Base-by-base conservation (phyloP, 2,113 vertebrate genomes). In the Vidua chalybeata region DNA sequence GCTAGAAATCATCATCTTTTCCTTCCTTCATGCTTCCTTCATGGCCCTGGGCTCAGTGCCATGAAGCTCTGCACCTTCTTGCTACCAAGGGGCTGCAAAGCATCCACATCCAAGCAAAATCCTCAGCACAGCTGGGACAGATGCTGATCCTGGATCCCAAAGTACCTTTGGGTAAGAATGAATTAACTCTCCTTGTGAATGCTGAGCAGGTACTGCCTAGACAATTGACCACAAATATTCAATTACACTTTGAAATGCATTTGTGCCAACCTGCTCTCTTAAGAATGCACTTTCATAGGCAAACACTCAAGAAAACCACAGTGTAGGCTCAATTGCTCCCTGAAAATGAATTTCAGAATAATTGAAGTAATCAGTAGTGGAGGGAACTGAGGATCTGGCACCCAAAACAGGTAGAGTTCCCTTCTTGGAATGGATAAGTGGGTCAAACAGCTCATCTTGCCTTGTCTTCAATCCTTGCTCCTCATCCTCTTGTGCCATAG, bases 141-240 rank as follows among this genome's bases (percentile, higher is more conserved):
- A 78, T 86, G 41, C 81, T 31, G 56, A 5, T 87, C n/a, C 69
- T 82, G 73, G 45, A 75, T 64, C 58, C 81, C 18, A n/a, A 51
- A 76, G 45, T 39, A 39, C 55, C 55, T 71, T 59, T 76, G 63
- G 37, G 74, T 78, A 58, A 62, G 24, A 81, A 91, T 79, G 56
- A 94, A 84, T 84, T 55, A 78, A 62, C n/a, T 49, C 33, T 92
- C 11, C 49, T 49, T 82, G 62, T 28, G 54, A 73, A 48, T 41
- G 66, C 62, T 79, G 81, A 63, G 69, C 62, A 87, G 69, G 69
- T 82, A 46, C 62, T 7, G 5, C 90, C 84, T 71, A 82, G 86
- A 69, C 15, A 94, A 94, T 66, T 46, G 69, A 87, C 81, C 74
- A 79, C 87, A 91, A 91, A 76, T 79, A 94, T 75, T 93, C 88